Conservation (phyloP, 2,888 invertebrate genomes). For the Tachina grossa region DNA sequence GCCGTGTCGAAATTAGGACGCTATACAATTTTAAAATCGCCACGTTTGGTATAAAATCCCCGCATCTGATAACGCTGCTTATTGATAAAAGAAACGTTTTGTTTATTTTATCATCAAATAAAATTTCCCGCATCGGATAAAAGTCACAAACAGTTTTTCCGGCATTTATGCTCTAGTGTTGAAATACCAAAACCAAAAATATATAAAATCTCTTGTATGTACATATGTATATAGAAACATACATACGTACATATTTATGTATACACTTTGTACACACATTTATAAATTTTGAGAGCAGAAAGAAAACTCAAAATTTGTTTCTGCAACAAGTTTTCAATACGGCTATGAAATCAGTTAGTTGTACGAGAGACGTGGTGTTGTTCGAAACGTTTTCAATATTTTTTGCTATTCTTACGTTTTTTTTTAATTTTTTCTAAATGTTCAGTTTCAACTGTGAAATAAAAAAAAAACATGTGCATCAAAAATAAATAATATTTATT, state of each 20-base stretch:
- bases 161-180: constrained; percentile 58
- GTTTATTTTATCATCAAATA: constrained; percentile 4
- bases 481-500: too few relatives aligned
- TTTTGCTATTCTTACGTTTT: neutral
- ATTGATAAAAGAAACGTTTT: neutral
- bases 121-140: constrained; percentile 27
- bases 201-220: constrained; percentile 16
- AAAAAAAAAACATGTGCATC: neutral
- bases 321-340: constrained; percentile 24
- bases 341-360: constrained; percentile 71
- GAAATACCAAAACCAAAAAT: constrained; percentile 49
- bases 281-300: constrained; percentile 49
- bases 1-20: too few relatives aligned
- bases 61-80: too few relatives aligned
- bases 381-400: constrained; percentile 71
- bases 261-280: neutral
- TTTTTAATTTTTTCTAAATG: constrained; percentile 16
- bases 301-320: constrained; percentile 55
- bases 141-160: constrained; percentile 53
- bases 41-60: too few relatives aligned
- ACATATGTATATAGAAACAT: neutral
- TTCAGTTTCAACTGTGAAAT: constrained; percentile 24
- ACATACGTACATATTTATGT: neutral
- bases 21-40: too few relatives aligned
- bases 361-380: constrained; percentile 73